These are phyloP conservation scores for Sebastiscus tertius DNA, from an alignment of 2,797 vertebrate species.

Conservation along the genomic window DNA sequence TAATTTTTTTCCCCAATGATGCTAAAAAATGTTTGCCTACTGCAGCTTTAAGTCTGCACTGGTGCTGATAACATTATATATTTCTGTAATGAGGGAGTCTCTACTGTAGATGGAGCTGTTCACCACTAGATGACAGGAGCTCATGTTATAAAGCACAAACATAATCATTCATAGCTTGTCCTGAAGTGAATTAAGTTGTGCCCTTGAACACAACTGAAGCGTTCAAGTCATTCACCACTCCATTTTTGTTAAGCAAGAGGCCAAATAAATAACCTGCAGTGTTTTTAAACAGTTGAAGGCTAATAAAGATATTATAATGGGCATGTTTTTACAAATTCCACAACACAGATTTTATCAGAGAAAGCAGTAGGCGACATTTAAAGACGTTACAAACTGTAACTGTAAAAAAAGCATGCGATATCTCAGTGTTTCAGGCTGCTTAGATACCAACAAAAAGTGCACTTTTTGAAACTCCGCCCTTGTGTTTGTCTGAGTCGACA, in stretches of 20 bases:
- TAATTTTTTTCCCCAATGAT: too few relatives aligned
- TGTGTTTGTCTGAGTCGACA: neutral
- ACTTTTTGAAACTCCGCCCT: slow-evolving; percentile 60
- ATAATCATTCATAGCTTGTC: neutral
- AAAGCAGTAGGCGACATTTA: neutral
- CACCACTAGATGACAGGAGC: neutral
- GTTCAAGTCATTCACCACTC: neutral
- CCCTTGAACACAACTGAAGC: slow-evolving; percentile 22
- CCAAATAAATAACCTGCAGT: neutral
- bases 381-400: accelerated
- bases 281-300: neutral
- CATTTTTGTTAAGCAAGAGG: neutral
- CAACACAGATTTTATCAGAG: too few relatives aligned
- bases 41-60: neutral
- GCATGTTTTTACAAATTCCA: neutral
- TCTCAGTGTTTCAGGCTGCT: neutral
- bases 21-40: too few relatives aligned
- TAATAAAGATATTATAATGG: neutral
- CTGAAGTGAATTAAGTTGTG: neutral
- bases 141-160: slow-evolving; percentile 1
- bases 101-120: slow-evolving; percentile 60
- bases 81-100: neutral
- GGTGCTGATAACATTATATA: neutral
- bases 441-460: neutral
- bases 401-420: neutral